Conservation (phyloP, 2,888 invertebrate genomes). For the Zele albiditarsus region DNA sequence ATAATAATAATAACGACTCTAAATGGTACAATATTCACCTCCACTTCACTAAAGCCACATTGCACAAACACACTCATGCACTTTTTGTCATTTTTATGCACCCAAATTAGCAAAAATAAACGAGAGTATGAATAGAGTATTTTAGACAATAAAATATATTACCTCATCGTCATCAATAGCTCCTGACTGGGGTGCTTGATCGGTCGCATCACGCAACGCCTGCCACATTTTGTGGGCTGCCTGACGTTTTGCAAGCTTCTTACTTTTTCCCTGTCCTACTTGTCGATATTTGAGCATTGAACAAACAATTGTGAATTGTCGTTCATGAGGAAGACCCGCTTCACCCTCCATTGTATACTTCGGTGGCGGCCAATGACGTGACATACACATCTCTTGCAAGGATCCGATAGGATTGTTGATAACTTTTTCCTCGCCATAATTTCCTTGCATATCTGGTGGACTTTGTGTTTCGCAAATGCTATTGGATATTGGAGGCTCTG, state of each 20-base stretch:
- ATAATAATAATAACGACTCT: too few species aligned
- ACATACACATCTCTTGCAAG: slow-evolving; percentile 96
- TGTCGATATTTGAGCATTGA: slow-evolving; percentile 89
- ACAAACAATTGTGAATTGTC: slow-evolving; percentile 94
- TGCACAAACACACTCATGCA: slow-evolving; percentile 48
- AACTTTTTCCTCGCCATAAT: slow-evolving; percentile 82
- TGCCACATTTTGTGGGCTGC: slow-evolving; percentile 97
- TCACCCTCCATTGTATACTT: slow-evolving; percentile 92
- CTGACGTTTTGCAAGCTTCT: slow-evolving; percentile 96
- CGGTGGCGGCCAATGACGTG: slow-evolving; percentile 95
- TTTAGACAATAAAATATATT: slow-evolving; percentile 58
- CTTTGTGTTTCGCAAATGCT: slow-evolving; percentile 70
- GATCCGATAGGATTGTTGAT: slow-evolving; percentile 96
- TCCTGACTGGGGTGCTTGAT: slow-evolving; percentile 74
- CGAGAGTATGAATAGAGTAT: not conserved
- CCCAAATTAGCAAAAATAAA: slow-evolving; percentile 2
- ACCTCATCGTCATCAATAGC: slow-evolving; percentile 86
- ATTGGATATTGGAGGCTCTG: slow-evolving; percentile 65
- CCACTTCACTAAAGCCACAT: slow-evolving; percentile 65
- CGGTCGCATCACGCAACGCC: slow-evolving; percentile 84
- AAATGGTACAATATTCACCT: slow-evolving; percentile 55
- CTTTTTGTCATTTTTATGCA: slow-evolving; percentile 2
- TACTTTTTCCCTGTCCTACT: slow-evolving; percentile 92
- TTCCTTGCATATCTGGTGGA: slow-evolving; percentile 66
- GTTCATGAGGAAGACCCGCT: slow-evolving; percentile 93